Conservation (phyloP, 2,113 vertebrate genomes). For the Pterocles orientalis region DNA sequence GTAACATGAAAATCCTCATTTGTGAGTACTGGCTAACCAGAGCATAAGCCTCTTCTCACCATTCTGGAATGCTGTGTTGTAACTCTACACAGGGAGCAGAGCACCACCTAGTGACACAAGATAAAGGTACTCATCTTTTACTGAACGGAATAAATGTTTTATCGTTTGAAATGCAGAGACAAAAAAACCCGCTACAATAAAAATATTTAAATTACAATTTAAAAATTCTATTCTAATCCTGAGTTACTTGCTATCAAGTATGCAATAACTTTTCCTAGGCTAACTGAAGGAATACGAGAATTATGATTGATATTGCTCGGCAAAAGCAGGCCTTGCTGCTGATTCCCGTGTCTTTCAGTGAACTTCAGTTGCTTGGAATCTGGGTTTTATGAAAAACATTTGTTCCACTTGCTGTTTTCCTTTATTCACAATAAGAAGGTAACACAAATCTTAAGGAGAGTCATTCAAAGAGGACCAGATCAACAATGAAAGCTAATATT, state of each 20-base stretch:
- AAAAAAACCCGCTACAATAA: neutral
- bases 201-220: neutral
- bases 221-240: neutral
- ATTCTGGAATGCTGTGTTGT: accelerated
- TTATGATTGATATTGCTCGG: neutral
- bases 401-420: neutral
- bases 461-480: neutral
- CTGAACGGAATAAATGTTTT: neutral
- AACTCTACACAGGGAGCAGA: neutral
- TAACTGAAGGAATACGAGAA: neutral
- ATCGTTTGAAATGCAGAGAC: neutral
- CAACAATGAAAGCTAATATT: neutral
- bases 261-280: neutral
- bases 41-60: accelerated
- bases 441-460: neutral
- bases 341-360: neutral
- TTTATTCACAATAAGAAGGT: neutral
- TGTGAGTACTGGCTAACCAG: accelerated
- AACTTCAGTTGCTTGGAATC: neutral
- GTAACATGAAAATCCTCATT: neutral
- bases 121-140: neutral
- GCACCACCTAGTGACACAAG: neutral
- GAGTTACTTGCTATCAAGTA: neutral
- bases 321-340: neutral
- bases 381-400: neutral